phyloP scores from a whole-genome alignment of 2,888 invertebrate species.

The Tetragonisca angustula region DNA sequence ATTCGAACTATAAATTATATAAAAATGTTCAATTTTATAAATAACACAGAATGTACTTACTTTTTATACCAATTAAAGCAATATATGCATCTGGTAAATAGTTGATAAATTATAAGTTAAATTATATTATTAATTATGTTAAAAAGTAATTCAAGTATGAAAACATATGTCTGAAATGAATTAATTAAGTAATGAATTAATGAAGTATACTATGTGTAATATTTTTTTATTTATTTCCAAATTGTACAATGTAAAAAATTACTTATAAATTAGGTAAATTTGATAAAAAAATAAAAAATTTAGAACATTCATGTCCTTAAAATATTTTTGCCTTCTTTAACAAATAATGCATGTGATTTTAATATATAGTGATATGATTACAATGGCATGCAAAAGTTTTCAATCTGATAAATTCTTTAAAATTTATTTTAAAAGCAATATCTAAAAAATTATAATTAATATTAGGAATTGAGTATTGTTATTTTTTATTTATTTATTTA shows the following conservation, averaged over 20 bases:
- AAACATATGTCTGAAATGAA: not conserved
- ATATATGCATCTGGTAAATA: not conserved
- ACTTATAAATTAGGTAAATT: not conserved
- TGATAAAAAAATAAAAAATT: constrained; percentile 4
- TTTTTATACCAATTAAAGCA: constrained; percentile 20
- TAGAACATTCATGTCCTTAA: constrained; percentile 44
- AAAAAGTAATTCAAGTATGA: not conserved
- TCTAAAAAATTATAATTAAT: not conserved
- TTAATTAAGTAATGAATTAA: too few relatives aligned
- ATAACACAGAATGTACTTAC: constrained; percentile 31
- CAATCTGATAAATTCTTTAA: not conserved
- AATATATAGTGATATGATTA: constrained; percentile 29
- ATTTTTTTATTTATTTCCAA: not conserved
- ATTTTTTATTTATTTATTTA: too few relatives aligned
- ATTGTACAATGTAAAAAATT: constrained; percentile 1
- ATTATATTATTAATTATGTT: not conserved
- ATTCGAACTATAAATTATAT: not conserved
- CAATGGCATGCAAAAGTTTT: constrained; percentile 6
- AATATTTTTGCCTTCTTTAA: constrained; percentile 39
- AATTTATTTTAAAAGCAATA: not conserved
- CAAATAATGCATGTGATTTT: constrained; percentile 28
- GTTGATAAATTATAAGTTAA: constrained; percentile 7
- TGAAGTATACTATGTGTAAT: not conserved
- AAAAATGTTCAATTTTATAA: constrained; percentile 29
- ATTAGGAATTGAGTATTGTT: not conserved